Conservation (phyloP, 2,113 vertebrate genomes). For the Scortum barcoo region DNA sequence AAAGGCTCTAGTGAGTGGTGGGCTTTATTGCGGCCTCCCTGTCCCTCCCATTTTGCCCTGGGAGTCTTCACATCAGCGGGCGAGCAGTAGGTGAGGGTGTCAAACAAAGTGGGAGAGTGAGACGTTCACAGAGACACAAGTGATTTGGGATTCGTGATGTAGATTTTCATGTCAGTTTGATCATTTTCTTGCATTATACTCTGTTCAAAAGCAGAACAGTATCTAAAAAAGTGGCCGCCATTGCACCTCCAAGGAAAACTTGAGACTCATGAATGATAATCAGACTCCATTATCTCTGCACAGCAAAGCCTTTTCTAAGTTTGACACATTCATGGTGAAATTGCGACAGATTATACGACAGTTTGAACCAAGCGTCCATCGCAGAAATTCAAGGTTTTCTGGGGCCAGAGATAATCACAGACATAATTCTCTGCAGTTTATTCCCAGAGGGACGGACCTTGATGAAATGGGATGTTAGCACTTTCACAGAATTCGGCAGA, state of each 20-base stretch:
- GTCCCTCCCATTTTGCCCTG: background rate
- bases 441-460: conserved; percentile 47
- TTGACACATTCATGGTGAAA: conserved; percentile 44
- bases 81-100: background rate
- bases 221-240: conserved; percentile 5
- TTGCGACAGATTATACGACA: conserved; percentile 27
- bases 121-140: background rate
- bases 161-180: conserved; percentile 42
- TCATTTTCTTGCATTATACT: conserved; percentile 36
- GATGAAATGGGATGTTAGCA: conserved; percentile 53
- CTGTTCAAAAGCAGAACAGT: conserved; percentile 14
- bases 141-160: conserved; percentile 15
- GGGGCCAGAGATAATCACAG: conserved; percentile 38
- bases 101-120: conserved; percentile 19
- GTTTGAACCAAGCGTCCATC: background rate
- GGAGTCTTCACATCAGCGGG: background rate
- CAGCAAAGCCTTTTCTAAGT: conserved; percentile 43
- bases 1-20: conserved; percentile 7
- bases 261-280: conserved; percentile 60
- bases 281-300: conserved; percentile 47
- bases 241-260: conserved; percentile 47
- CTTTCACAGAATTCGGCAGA: conserved; percentile 60
- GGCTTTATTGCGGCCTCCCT: conserved; percentile 25
- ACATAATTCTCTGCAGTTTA: conserved; percentile 39
- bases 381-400: conserved; percentile 32